Base-by-base conservation (phyloP, 1,140 invertebrate species). In the Oncopeltus fasciatus region DNA sequence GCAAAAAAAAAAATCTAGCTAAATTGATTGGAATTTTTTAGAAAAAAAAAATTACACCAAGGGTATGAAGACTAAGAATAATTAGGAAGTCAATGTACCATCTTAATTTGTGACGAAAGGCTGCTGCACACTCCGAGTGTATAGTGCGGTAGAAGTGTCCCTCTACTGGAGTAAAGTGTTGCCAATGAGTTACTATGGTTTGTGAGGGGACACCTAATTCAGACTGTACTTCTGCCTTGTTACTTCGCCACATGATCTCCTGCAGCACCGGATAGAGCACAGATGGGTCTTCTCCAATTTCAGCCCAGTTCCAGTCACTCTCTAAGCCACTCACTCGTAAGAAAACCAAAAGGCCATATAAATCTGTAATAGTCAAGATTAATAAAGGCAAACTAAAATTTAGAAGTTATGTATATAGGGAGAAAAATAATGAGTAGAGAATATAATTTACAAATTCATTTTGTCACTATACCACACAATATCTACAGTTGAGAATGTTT, bases 261-360 rank as follows among this genome's bases (percentile, higher is more conserved):
- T 76, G 71, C n/a, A 88, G 67, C 3, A 83, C 14, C 77, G 66
- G 49, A 77, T 68, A 82, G 87, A 72, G 79, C 69, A 47, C 26
- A 2, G 58, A 56, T 27, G 47, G 18, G 16, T 59, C 26, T 8
- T 38, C 28, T 9, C 49, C 16, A 12, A 64, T 38, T 9, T 43
- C 20, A 1, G 5, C 5, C 57, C 59, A 62, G 24, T 31, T 49
- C 12, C 2, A 20, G 4, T 18, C 31, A 33, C 27, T 31, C 1
- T 26, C 21, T 67, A 80, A 83, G 9, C 83, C 83, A 66, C 79
- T 74, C 44, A 83, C 71, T 56, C 78, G 80, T 28, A 90, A 73
- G 68, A 90, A 90, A 47, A 82, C 69, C 9, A 90, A 69, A 14
- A 90, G 70, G 0, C 85, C 85, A 71, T 79, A 81, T n/a, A 89